Evolutionary conservation across 2,797 vertebrate species (phyloP), one percentile per base, ranked within the genome.

Genomic region (Centroberyx gerrardi): DNA sequence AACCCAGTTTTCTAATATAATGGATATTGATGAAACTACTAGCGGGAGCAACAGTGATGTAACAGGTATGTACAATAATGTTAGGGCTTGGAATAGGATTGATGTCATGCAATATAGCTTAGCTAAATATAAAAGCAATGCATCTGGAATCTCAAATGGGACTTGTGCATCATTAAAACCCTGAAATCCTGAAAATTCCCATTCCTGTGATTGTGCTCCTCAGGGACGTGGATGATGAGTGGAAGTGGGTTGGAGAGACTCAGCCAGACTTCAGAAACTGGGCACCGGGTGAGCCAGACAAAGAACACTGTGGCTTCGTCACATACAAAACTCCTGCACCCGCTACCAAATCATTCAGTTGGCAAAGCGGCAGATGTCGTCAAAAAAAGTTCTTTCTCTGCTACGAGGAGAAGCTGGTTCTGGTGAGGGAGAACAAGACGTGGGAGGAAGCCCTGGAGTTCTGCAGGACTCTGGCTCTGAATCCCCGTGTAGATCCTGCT

Each of bases 371-470:
- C 3, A 1, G 1, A 27, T 54, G 52, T n/a, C 9, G 9, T 28
- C 0, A 2, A 3, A 28, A 0, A 12, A 9, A 3, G 10, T 12
- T 17, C 28, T 55, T 55, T 29, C 28, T 55, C 10, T 55, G 53
- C 53, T 28, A 55, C 3, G 53, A 58, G n/a, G 59, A 62, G 18
- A 62, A 13, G 13, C 59, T 44, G 36, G 14, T 27, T 2, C 59
- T 62, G 18, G 38, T 62, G 59, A 42, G 14, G 59, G 3, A 62
- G 59, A 44, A 60, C 9, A 60, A 40, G 36, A 60, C 58, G 0
- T 60, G 58, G 58, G 58, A 60, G 58, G 58, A 60, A 5, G 58
- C 58, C 38, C 58, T 69, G 67, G 67, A 69, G 7, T 8, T n/a
- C 44, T 69, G 67, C 55, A 70, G 55, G 14, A 6, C 28, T 36